Percentiles rank a stretch among this genome's conserved stretches.
phyloP scores from a whole-genome alignment of 2,888 invertebrate species.

The Isotomurus palustris region DNA sequence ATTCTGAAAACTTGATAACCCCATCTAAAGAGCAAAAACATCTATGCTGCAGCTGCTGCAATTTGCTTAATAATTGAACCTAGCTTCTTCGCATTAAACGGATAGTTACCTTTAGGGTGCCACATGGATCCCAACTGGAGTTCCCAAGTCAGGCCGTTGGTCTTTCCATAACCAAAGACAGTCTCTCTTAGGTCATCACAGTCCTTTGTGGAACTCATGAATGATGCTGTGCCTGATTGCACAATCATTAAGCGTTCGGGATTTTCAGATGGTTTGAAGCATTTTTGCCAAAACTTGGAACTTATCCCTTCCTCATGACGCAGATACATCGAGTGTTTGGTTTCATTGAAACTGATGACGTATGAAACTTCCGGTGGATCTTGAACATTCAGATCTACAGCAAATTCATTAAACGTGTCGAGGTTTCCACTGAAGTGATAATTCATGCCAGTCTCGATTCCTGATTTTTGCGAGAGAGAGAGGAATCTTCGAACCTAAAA shows the following conservation, averaged over 20 bases:
- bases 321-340: slow-evolving; percentile 7
- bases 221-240: background rate
- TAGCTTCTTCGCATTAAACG: background rate
- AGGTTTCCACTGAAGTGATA: background rate
- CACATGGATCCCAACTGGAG: slow-evolving; percentile 1
- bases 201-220: slow-evolving; percentile 1
- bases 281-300: slow-evolving; percentile 22
- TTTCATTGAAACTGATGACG: slow-evolving; percentile 14
- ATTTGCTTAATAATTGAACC: too few relatives aligned
- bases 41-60: too few relatives aligned
- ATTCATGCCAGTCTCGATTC: background rate
- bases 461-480: slow-evolving; percentile 1
- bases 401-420: background rate
- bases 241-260: slow-evolving; percentile 4
- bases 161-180: slow-evolving; percentile 5
- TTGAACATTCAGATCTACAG: background rate
- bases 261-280: background rate
- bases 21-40: background rate
- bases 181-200: slow-evolving; percentile 19
- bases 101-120: slow-evolving; percentile 1
- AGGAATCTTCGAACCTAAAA: slow-evolving; percentile 19
- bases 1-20: background rate
- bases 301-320: slow-evolving; percentile 12
- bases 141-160: slow-evolving; percentile 6
- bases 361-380: background rate